phyloP scores from a whole-genome alignment of 2,888 invertebrate genomes.

The Dusona sp. region DNA sequence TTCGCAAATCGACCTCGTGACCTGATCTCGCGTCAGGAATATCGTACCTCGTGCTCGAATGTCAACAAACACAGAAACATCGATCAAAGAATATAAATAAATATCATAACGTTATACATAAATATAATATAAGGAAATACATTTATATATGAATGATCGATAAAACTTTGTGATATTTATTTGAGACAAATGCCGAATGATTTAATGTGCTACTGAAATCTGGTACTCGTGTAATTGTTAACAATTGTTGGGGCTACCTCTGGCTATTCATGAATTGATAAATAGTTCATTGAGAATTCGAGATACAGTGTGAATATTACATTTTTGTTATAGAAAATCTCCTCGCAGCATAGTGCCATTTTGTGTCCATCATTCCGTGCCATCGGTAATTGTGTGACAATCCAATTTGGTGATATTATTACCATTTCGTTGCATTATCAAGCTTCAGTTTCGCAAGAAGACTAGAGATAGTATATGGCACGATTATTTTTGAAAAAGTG shows the following conservation, averaged over 20 bases:
- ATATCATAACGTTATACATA: background rate
- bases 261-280: background rate
- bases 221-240: background rate
- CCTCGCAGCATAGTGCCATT: conserved; percentile 36
- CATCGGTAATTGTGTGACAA: conserved; percentile 31
- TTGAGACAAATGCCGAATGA: conserved; percentile 25
- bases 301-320: conserved; percentile 38
- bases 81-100: conserved; percentile 32
- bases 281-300: conserved; percentile 11
- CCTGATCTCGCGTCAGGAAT: conserved; percentile 17
- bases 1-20: conserved; percentile 23
- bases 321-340: conserved; percentile 6
- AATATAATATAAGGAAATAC: background rate
- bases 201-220: conserved; percentile 45
- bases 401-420: conserved; percentile 18
- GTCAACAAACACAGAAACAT: conserved; percentile 10
- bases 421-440: background rate
- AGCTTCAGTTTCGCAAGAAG: conserved; percentile 8
- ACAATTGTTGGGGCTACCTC: conserved; percentile 13
- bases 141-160: background rate
- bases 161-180: conserved; percentile 19
- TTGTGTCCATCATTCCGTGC: background rate
- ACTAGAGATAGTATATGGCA: background rate
- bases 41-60: conserved; percentile 16
- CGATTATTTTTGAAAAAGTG: conserved; percentile 18